A percentile compares a stretch with the other conserved stretches of the same genome.
Conservation (phyloP, 2,113 vertebrate genomes). For the Rafetus swinhoei region DNA sequence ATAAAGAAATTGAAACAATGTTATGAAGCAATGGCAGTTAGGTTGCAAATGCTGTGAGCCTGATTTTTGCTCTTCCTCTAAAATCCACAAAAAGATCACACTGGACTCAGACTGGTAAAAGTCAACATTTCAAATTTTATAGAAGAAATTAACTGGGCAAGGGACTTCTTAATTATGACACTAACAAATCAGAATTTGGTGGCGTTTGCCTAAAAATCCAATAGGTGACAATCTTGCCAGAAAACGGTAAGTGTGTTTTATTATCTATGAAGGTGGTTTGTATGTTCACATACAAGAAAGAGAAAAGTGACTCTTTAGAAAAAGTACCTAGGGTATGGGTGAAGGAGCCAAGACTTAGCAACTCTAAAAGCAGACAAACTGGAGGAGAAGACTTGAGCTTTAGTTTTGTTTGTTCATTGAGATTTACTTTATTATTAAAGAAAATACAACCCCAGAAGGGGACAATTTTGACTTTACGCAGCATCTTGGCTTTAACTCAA, state of each 20-base stretch:
- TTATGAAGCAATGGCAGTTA: neutral
- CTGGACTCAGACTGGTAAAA: neutral
- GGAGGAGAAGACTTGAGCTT: neutral
- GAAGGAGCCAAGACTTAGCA: neutral
- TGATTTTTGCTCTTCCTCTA: neutral
- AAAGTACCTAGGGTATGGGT: neutral
- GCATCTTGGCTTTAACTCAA: neutral
- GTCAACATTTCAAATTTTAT: neutral
- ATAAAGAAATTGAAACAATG: neutral
- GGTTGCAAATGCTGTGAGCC: neutral
- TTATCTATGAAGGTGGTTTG: neutral
- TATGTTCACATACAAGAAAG: neutral
- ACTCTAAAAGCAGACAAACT: neutral
- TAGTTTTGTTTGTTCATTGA: neutral
- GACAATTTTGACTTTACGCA: neutral
- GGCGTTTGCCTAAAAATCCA: neutral
- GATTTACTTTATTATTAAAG: neutral
- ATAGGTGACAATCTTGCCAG: neutral
- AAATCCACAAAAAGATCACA: neutral
- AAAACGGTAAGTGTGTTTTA: neutral
- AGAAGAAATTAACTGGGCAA: neutral
- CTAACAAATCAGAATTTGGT: neutral
- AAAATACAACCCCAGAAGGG: neutral
- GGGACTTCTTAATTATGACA: neutral
- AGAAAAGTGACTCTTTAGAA: neutral